Evolutionary conservation across 2,888 invertebrate genomes (phyloP).

Genomic region (Cephus spinipes): DNA sequence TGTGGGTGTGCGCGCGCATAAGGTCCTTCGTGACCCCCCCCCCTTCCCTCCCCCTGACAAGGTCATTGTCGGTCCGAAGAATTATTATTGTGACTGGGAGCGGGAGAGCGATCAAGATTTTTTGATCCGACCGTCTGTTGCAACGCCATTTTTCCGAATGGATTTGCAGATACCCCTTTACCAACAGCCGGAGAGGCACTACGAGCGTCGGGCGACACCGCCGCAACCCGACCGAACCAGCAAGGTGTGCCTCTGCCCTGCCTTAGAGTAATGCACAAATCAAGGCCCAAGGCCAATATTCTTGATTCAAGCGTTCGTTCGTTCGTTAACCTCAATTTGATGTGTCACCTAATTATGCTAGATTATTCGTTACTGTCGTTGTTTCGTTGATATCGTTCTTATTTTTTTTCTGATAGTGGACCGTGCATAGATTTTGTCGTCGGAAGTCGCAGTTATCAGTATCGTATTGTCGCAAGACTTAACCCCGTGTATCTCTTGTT

Average conservation of each 20-base stretch:
- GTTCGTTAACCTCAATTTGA: conserved; percentile 64
- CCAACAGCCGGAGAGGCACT: conserved; percentile 72
- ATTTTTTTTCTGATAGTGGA: background rate
- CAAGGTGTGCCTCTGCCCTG: conserved; percentile 63
- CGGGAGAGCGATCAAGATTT: background rate
- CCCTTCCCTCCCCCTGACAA: background rate
- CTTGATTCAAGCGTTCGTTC: conserved; percentile 56
- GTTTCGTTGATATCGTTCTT: background rate
- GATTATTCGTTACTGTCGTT: conserved; percentile 26
- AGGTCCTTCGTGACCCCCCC: background rate
- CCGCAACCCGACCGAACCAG: conserved; percentile 67
- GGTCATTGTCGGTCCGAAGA: background rate
- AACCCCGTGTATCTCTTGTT: background rate
- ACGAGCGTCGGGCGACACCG: conserved; percentile 67
- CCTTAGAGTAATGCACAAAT: conserved; percentile 62
- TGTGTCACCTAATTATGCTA: conserved; percentile 60
- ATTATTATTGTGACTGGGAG: background rate
- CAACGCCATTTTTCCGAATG: conserved; percentile 60
- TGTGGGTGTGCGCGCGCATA: background rate
- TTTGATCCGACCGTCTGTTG: background rate
- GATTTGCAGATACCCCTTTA: conserved; percentile 73
- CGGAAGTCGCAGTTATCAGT: background rate
- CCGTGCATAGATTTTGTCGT: background rate
- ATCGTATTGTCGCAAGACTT: background rate
- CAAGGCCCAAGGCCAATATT: conserved; percentile 62